Conservation (phyloP, 2,113 vertebrate species). For the Patagioenas fasciata region DNA sequence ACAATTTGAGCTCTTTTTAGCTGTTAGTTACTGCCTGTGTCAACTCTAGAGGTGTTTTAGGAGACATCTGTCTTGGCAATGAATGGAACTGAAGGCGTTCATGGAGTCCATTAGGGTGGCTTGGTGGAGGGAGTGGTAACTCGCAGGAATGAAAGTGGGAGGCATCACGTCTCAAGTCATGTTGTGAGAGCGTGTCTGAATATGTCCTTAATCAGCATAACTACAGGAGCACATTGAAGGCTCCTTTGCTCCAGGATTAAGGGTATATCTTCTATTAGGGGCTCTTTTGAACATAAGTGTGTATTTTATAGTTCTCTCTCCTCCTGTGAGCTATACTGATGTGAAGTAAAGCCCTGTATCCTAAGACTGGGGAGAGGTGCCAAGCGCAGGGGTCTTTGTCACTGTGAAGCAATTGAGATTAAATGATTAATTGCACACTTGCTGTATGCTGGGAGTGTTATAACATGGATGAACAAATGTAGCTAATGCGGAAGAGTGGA, state of each 20-base stretch:
- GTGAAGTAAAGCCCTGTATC: not conserved
- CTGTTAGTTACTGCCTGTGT: conserved; percentile 15
- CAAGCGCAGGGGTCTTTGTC: not conserved
- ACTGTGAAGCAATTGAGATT: not conserved
- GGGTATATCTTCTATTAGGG: not conserved
- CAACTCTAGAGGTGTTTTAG: not conserved
- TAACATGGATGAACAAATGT: not conserved
- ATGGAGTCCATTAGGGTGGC: not conserved
- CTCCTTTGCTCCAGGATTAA: not conserved
- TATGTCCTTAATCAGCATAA: conserved; percentile 26
- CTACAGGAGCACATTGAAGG: not conserved
- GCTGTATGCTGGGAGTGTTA: not conserved
- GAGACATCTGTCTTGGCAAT: not conserved
- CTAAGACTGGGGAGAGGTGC: not conserved
- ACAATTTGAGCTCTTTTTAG: not conserved
- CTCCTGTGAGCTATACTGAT: not conserved
- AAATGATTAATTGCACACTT: not conserved
- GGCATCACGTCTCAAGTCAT: not conserved
- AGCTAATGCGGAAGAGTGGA: not conserved
- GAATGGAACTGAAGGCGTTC: not conserved
- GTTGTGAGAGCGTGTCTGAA: conserved; percentile 1
- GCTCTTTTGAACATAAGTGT: not conserved
- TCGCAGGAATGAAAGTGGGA: conserved; percentile 51
- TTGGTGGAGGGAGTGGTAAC: conserved; percentile 2
- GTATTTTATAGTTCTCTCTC: not conserved